phyloP scores from a whole-genome alignment of 2,888 invertebrate genomes.

The Troides helena region DNA sequence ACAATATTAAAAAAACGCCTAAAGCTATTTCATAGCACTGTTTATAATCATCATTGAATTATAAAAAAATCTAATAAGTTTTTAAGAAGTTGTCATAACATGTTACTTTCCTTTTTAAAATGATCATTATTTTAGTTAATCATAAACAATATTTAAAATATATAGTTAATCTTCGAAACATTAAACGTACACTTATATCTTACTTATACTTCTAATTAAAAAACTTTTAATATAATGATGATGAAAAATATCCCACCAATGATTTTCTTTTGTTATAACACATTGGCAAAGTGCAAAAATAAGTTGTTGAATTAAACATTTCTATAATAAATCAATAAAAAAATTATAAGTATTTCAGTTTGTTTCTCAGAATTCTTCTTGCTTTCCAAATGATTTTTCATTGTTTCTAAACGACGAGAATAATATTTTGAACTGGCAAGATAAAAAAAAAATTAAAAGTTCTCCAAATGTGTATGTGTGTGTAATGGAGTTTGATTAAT shows the following conservation, averaged over 20 bases:
- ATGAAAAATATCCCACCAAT: slow-evolving; percentile 41
- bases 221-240: slow-evolving; percentile 33
- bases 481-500: not conserved
- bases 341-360: too few relatives aligned
- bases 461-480: not conserved
- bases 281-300: not conserved
- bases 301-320: not conserved
- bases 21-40: slow-evolving; percentile 23
- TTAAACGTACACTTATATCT: not conserved
- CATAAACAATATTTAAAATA: slow-evolving; percentile 4
- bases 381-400: not conserved
- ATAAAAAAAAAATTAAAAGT: not conserved
- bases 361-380: not conserved
- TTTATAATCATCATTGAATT: not conserved
- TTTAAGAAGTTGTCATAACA: too few relatives aligned
- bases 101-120: not conserved
- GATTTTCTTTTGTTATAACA: not conserved
- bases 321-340: not conserved
- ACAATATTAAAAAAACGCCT: slow-evolving; percentile 26
- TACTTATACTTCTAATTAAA: slow-evolving; percentile 7
- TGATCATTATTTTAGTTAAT: not conserved
- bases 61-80: not conserved
- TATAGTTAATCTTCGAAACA: slow-evolving; percentile 1
- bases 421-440: not conserved
- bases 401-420: not conserved